These are phyloP conservation scores for Cotesia glomerata DNA, from an alignment of 1,140 invertebrate genomes.

Conservation along the genomic window DNA sequence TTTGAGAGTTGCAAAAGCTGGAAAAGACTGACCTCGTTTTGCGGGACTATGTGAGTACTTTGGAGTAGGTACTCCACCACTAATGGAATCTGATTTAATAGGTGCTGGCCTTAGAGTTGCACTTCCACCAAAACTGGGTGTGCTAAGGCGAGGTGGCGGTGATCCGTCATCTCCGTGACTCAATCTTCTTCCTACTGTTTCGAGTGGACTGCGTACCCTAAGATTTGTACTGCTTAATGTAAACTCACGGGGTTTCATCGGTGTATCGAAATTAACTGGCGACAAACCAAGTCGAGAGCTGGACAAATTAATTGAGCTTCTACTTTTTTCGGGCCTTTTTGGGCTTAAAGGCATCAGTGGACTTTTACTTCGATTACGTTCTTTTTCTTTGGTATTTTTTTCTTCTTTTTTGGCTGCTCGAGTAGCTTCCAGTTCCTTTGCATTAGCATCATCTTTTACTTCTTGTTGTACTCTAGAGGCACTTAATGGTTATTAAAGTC, in stretches of 20 bases:
- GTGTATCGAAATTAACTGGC: constrained; percentile 49
- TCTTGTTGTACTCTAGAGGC: constrained; percentile 57
- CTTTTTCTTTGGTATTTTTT: constrained; percentile 44
- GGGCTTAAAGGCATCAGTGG: constrained; percentile 56
- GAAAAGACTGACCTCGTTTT: constrained; percentile 60
- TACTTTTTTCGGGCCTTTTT: constrained; percentile 52
- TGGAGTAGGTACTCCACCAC: constrained; percentile 47
- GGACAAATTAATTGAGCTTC: constrained; percentile 57
- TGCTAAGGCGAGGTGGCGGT: constrained; percentile 48
- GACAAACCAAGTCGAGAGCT: constrained; percentile 53
- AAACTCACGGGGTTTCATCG: constrained; percentile 57
- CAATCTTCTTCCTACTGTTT: constrained; percentile 56
- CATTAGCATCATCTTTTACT: constrained; percentile 46
- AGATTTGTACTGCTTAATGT: constrained; percentile 60
- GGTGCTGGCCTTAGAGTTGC: constrained; percentile 49
- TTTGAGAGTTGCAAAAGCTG: constrained; percentile 56
- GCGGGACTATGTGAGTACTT: constrained; percentile 56
- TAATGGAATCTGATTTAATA: constrained; percentile 50
- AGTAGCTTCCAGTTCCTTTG: constrained; percentile 34
- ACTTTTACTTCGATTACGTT: constrained; percentile 58
- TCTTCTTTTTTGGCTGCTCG: constrained; percentile 47
- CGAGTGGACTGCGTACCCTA: constrained; percentile 55
- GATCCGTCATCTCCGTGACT: constrained; percentile 59
- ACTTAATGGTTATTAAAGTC: constrained; percentile 10
- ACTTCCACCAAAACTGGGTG: constrained; percentile 46